Base-by-base conservation (phyloP, 2,888 invertebrate genomes). In the Noctua comes region DNA sequence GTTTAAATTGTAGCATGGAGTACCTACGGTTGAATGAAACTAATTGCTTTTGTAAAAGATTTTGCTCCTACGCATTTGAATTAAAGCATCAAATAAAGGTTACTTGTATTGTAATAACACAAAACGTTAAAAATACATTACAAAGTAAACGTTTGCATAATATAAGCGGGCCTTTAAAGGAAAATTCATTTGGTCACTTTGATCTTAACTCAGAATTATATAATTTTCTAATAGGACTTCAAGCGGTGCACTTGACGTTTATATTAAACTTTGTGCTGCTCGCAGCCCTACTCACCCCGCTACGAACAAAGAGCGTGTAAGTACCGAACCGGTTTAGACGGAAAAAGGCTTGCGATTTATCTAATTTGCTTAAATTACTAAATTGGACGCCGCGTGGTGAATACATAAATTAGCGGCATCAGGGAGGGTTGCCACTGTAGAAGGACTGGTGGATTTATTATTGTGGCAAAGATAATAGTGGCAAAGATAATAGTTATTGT, bases 171-270 rank as follows among this genome's bases (percentile, higher is more conserved):
- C 27, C 24, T 48, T 82, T 59, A 70, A 76, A 76, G 36, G 65
- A 59, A 40, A 77, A 65, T 65, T 36, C 10, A n/a, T 82, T 83
- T 77, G 48, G 64, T 86, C 59, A 77, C 84, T 86, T 83, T 86
- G 86, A 86, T 84, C 62, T 78, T 85, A 46, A 69, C 65, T 54
- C 36, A 51, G 51, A 78, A 51, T 73, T 68, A 76, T 76, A 73
- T 78, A 71, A 77, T 70, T 71, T 83, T 77, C 31, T 73, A 64
- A 77, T 77, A 36, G n/a, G 54, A 79, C 65, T 74, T 71, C n/a
- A 65, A 78, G 65, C 65, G 59, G 65, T 83, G 86, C 73, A 86
- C 71, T 84, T 84, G 79, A 86, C 68, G 64, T 86, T 74, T 74
- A 70, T 86, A 74, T 79, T 78, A 77, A 78, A 51, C 36, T 77